Evolutionary conservation across 2,113 vertebrate species (phyloP), one percentile per base, ranked within the genome.

Genomic region (Neotragus moschatus): DNA sequence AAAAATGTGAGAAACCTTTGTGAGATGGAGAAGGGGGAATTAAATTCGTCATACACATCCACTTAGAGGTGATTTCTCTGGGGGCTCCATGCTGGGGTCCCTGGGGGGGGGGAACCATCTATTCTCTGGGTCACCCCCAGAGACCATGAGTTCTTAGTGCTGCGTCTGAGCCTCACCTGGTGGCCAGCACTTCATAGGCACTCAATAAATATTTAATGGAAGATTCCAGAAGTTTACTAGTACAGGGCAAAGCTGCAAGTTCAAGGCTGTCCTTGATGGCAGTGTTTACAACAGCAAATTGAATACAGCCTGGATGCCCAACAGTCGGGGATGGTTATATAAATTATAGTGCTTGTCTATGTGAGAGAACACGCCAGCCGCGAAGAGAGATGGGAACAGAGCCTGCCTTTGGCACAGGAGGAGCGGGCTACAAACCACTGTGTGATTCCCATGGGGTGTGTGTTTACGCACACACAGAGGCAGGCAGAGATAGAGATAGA

Each of bases 311-410:
- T 23, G 8, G n/a, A 11, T 43, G 43, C 43, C 49, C 43, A 49
- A 1, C 7, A 1, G 3, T 6, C 25, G 63, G 90, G 7, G 25
- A 45, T 6, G 14, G 36, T 21, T 16, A 25, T n/a, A 21, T 3
- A n/a, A 36, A 47, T 14, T 5, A 10, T 1, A 28, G 23, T 0
- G 3, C 6, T 36, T 73, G 3, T 15, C 25, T 8, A 0, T 2
- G 19, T 25, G 28, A 47, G 1, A 10, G 75, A 53, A 33, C 11
- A 7, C 13, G 2, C 10, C 16, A 28, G 30, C 39, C 19, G 0
- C 0, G 0, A 61, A 19, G 14, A 25, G 61, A 17, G 45, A 16
- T 1, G 79, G 9, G 39, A 21, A 21, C 21, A 2, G n/a, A 61
- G 85, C 12, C 36, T 0, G 45, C 51, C 77, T 39, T 3, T 4